Base-by-base conservation (phyloP, 2,113 vertebrate genomes). In the Zeus faber region DNA sequence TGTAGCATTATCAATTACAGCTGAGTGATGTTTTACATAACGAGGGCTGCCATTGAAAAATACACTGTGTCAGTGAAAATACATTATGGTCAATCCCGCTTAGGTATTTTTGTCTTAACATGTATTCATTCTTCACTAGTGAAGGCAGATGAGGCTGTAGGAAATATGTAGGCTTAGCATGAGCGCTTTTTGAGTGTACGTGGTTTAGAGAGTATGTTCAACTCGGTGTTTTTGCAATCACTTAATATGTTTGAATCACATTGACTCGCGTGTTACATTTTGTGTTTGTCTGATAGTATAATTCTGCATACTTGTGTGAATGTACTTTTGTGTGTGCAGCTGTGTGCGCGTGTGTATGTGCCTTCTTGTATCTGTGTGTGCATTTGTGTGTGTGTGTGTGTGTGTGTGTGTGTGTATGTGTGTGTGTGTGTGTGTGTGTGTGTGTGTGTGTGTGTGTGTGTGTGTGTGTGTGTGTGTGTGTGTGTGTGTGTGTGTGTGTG, bases 1-100 rank as follows among this genome's bases (percentile, higher is more conserved):
- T 53, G 62, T 52, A 48, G 33, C 47, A 59, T 68, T 63, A 77
- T 72, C 58, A 62, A 57, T 67, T 62, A 59, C 59, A 49, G 56
- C 47, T n/a, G n/a, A 33, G 26, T 13, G 62, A 74, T 61, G 64
- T 60, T 71, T 66, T 45, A 24, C 37, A 48, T 49, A 48, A 72
- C 20, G 62, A 5, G 21, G 25, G 25, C 51, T 62, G 68, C 69
- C 68, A 58, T 50, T 62, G 53, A 58, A 48, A n/a, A 58, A 62
- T 54, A 35, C 23, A 37, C 50, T 26, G 8, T 2, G n/a, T 7
- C 24, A 8, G 13, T 24, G 24, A n/a, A 57, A 70, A 60, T 53
- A 35, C 54, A 51, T 47, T 14, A 49, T 7, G n/a, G 51, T 44
- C 58, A 65, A 67, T 79, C 66, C 65, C 73, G 69, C 65, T 57